Evolutionary conservation across 2,113 vertebrate genomes (phyloP).

Genomic region (Dipodomys ordii): DNA sequence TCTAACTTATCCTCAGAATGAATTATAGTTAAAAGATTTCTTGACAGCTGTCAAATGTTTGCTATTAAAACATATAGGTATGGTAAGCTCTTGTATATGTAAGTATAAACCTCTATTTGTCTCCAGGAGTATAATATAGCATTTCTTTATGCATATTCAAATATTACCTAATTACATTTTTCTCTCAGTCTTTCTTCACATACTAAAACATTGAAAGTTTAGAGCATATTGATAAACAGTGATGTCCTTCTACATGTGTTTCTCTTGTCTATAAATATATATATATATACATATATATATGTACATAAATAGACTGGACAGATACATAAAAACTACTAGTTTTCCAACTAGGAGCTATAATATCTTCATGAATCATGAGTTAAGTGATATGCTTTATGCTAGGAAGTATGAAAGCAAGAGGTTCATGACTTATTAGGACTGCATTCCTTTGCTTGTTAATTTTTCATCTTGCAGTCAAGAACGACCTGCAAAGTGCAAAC

Average conservation of each 20-base stretch:
- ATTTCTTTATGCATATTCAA: background rate
- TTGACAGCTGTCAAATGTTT: background rate
- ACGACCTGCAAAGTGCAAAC: background rate
- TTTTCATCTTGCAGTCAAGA: background rate
- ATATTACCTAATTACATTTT: background rate
- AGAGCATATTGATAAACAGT: background rate
- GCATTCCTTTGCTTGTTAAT: background rate
- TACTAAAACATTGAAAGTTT: background rate
- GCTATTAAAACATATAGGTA: background rate
- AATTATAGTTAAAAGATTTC: background rate
- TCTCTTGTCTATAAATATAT: background rate
- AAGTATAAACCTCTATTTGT: background rate
- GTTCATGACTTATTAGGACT: background rate
- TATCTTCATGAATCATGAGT: background rate
- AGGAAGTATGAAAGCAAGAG: background rate
- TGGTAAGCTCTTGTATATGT: background rate
- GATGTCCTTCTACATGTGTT: background rate
- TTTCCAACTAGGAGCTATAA: background rate
- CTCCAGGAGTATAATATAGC: background rate
- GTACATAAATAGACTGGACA: background rate
- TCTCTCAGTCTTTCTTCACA: background rate
- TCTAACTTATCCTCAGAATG: background rate
- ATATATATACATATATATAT: background rate
- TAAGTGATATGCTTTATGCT: background rate
- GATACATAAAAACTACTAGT: background rate